Base-by-base conservation (phyloP, 2,113 vertebrate species). In the Podarcis cretensis region DNA sequence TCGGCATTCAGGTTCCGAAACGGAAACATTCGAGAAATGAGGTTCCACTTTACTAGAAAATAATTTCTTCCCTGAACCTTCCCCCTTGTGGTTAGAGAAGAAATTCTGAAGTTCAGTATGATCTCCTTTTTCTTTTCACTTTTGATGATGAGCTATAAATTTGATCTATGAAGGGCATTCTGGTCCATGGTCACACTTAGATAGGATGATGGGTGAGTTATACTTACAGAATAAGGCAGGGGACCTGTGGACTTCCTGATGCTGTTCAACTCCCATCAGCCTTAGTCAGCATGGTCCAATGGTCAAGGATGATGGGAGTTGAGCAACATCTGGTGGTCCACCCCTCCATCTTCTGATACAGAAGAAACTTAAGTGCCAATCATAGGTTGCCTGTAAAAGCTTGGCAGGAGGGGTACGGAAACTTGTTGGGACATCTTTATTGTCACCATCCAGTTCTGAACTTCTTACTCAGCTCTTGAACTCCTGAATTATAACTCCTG, bases 41-140 rank as follows among this genome's bases (percentile, higher is more conserved):
- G 48, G 48, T 54, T 54, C 48, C 48, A 54, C 9, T 54, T 2
- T 54, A 10, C 75, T 90, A 10, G 30, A 89, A 81, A 90, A 89
- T 84, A 7, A 92, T 92, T 94, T 93, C 32, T 88, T 25, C 27
- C 57, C n/a, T 0, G 0, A 63, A 65, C 79, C 32, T 6, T 40
- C 57, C 27, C 27, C n/a, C 48, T 13, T 37, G 20, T 10, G 59
- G 18, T 6, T 37, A 63, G 54, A 88, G 14, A 6, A 63, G 25
- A 48, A 32, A 10, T 25, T 57, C 16, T 71, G n/a, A 82, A 71
- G 10, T 23, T 82, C 48, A 43, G 5, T 73, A 20, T 57, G 32
- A 30, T 23, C 4, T 40, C 23, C n/a, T 81, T 81, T 32, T 87
- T 73, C 57, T 57, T n/a, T 13, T 87, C 20, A 81, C 12, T 48